Evolutionary conservation across 2,888 invertebrate species (phyloP).

Genomic region (Emesis furor): DNA sequence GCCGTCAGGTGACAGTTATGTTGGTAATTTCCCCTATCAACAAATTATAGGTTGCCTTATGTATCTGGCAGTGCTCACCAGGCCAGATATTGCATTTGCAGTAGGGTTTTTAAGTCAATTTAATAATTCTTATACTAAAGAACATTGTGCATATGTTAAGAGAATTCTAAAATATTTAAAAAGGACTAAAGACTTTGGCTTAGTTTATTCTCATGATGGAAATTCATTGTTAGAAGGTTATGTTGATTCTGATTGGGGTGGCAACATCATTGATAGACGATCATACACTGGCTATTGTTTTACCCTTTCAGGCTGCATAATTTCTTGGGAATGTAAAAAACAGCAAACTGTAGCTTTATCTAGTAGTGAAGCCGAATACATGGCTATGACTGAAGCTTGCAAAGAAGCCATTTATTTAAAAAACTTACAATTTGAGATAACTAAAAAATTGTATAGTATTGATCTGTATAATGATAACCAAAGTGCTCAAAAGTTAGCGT

Average conservation of each 20-base stretch:
- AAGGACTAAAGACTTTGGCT: conserved; percentile 31
- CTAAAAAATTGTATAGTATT: neutral
- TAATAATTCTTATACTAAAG: conserved; percentile 55
- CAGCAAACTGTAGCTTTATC: conserved; percentile 59
- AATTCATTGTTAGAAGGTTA: conserved; percentile 10
- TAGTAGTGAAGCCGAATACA: conserved; percentile 46
- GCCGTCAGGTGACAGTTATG: neutral
- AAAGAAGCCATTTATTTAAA: neutral
- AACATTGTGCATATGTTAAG: conserved; percentile 48
- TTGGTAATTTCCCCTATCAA: conserved; percentile 53
- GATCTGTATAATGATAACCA: neutral
- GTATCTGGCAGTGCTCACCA: conserved; percentile 27
- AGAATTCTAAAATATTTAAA: conserved; percentile 40
- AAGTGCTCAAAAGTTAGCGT: neutral
- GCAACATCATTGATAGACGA: conserved; percentile 38
- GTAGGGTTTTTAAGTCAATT: conserved; percentile 63
- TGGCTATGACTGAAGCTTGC: neutral
- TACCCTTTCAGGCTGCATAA: conserved; percentile 8
- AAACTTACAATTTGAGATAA: neutral
- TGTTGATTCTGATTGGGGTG: conserved; percentile 15
- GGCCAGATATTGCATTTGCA: conserved; percentile 57
- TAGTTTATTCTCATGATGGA: neutral
- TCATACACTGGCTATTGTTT: conserved; percentile 77
- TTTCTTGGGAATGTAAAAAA: conserved; percentile 10
- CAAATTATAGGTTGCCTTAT: conserved; percentile 56